phyloP scores from a whole-genome alignment of 1,140 invertebrate species.

The Parapsyche elsis region DNA sequence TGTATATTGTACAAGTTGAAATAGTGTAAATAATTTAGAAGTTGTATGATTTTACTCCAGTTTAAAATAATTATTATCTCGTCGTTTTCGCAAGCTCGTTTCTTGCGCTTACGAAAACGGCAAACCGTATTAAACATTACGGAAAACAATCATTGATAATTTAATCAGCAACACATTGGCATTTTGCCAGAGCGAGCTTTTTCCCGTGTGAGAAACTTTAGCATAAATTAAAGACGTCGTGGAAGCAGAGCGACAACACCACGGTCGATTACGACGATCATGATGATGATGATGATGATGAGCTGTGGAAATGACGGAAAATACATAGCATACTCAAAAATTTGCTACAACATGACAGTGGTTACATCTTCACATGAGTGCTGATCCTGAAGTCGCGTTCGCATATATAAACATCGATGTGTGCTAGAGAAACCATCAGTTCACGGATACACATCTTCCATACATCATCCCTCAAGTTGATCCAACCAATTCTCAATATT shows the following conservation, averaged over 20 bases:
- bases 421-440: neutral
- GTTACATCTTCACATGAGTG: slow-evolving; percentile 13
- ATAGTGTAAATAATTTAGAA: too few relatives aligned
- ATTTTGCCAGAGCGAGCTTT: neutral
- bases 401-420: slow-evolving; percentile 6
- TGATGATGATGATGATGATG: slow-evolving; percentile 17
- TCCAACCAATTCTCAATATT: neutral
- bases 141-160: neutral
- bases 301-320: slow-evolving; percentile 1
- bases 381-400: neutral
- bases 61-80: too few relatives aligned
- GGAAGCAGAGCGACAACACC: neutral
- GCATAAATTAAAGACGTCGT: neutral
- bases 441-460: neutral
- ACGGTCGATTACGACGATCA: neutral
- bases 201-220: neutral
- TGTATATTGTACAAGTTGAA: too few relatives aligned
- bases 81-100: neutral
- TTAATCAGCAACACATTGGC: neutral
- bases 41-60: too few relatives aligned
- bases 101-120: neutral
- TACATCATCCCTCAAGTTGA: neutral
- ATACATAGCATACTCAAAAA: slow-evolving; percentile 10
- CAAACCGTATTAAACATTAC: neutral
- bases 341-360: neutral